A percentile compares a stretch with the other conserved stretches of the same genome.
These are phyloP conservation scores for Anthoscopus minutus DNA, from an alignment of 2,113 vertebrate genomes.

Conservation along the genomic window DNA sequence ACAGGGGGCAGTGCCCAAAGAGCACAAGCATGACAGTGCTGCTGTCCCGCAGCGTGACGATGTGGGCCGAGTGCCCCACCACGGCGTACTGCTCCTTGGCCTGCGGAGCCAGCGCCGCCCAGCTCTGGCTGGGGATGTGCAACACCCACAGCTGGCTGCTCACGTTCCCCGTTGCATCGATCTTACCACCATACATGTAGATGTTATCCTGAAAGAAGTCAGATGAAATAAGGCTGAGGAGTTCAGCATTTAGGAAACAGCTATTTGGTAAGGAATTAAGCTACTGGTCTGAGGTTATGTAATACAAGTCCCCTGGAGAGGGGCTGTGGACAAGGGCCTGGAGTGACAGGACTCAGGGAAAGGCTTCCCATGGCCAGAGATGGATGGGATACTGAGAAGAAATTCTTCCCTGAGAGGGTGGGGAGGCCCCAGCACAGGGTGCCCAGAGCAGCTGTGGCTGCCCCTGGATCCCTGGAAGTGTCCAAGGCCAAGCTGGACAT, in stretches of 20 bases:
- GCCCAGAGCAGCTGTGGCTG: not conserved
- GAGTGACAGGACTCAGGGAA: not conserved
- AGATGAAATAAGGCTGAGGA: not conserved
- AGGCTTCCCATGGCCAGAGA: not conserved
- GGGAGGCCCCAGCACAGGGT: not conserved
- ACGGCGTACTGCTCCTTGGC: conserved; percentile 92
- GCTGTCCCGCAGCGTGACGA: conserved; percentile 69
- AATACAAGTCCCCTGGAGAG: not conserved
- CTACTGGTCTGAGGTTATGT: not conserved
- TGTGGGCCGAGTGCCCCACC: conserved; percentile 92
- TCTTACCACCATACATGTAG: conserved; percentile 97
- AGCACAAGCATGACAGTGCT: conserved; percentile 86
- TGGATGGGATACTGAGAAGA: not conserved
- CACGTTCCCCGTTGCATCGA: conserved; percentile 90
- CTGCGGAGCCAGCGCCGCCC: conserved; percentile 70
- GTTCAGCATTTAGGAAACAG: not conserved
- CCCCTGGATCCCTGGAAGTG: not conserved
- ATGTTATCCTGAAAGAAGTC: conserved; percentile 79
- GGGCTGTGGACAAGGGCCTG: not conserved
- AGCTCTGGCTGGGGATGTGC: conserved; percentile 84
- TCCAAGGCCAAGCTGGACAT: not conserved
- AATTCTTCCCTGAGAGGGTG: rapidly evolving
- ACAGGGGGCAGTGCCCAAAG: conserved; percentile 95
- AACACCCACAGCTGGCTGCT: conserved; percentile 92
- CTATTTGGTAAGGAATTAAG: not conserved